Evolutionary conservation across 2,888 invertebrate species (phyloP), one percentile per base, ranked within the genome.

Genomic region (Thecophora atra): DNA sequence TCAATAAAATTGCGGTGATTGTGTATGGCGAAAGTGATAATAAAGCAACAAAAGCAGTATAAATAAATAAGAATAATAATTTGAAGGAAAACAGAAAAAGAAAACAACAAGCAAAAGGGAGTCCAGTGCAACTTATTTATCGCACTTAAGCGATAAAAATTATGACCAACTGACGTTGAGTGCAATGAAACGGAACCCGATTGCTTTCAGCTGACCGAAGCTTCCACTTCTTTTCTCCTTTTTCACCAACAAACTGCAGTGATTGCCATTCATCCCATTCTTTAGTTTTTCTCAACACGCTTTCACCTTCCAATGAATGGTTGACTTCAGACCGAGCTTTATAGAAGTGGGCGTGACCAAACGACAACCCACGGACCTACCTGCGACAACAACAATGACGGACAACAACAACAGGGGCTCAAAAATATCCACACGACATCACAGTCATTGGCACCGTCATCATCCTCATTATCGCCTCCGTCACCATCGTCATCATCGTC

Each of bases 331-430:
- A 37, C 26, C 54, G 28, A 37, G 19, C 24, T 51, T 15, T 15
- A 15, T 19, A 13, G 13, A 63, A 52, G 30, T 47, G 63, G 70
- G 70, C 70, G 70, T 52, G 24, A 37, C 17, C n/a, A 52, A 19
- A 63, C 37, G 37, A 63, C 70, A 70, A 63, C 70, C 62, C 63
- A 52, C 51, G 21, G 63, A 26, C 52, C 28, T 52, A 52, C 63
- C 70, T 21, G 19, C 63, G 7, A 26, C 30, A 24, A 37, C 37
- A 30, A 24, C 24, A 26, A 26, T 13, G 26, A 47, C 51, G 51
- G 28, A 28, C 26, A 47, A 37, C n/a, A 28, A 26, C 28, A 28
- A 65, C 37, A 37, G 37, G 11, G 7, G 37, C 7, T 37, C 6
- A 37, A 37, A 37, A 37, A 37, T 2, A 37, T 37, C 37, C 37